Conservation (phyloP, 2,888 invertebrate genomes). For the Sminthurides aquaticus region DNA sequence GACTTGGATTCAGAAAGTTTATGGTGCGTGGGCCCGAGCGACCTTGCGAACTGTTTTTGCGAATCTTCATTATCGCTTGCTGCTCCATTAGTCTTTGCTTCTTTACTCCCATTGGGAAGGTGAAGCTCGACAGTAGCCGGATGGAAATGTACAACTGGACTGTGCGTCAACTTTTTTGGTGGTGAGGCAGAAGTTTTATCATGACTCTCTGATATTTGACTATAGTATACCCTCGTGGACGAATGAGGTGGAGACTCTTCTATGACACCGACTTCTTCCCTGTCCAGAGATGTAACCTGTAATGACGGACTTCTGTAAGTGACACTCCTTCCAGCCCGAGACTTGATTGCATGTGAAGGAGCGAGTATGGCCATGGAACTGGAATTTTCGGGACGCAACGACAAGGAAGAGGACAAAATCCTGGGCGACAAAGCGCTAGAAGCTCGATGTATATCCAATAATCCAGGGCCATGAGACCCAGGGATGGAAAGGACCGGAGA, state of each 20-base stretch:
- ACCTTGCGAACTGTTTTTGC: slow-evolving; percentile 27
- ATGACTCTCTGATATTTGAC: neutral
- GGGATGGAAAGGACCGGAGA: slow-evolving; percentile 57
- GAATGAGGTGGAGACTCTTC: neutral
- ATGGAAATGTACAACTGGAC: slow-evolving; percentile 16
- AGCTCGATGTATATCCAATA: neutral
- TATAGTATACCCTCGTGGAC: neutral
- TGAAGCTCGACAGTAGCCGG: slow-evolving; percentile 18
- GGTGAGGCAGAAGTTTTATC: neutral
- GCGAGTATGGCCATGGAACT: neutral
- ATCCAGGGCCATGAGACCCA: slow-evolving; percentile 52
- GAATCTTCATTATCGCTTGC: slow-evolving; percentile 26
- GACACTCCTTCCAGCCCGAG: neutral
- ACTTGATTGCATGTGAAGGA: neutral
- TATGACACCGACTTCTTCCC: neutral
- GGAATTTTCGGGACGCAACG: neutral
- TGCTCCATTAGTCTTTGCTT: neutral
- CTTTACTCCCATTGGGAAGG: neutral
- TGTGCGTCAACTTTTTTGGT: neutral
- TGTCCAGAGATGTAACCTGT: neutral
- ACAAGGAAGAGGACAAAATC: neutral
- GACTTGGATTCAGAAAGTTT: neutral
- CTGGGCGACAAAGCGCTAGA: neutral
- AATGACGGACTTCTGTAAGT: neutral
- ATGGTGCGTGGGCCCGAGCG: neutral